Base-by-base conservation (phyloP, 2,113 vertebrate genomes). In the Melierax canorus region DNA sequence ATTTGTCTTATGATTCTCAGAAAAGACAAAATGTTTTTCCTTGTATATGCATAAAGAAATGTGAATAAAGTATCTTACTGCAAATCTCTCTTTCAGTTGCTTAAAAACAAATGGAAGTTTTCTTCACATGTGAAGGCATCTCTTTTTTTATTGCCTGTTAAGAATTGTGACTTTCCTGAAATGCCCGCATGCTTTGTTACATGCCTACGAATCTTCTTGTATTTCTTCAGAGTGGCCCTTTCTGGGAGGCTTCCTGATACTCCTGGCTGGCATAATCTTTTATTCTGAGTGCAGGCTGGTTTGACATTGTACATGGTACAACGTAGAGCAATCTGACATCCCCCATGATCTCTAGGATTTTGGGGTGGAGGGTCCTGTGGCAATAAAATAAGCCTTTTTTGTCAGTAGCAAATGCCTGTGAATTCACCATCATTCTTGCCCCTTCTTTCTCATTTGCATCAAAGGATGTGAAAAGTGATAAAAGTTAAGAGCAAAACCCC, bases 241-340 rank as follows among this genome's bases (percentile, higher is more conserved):
- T 38, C 43, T 7, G 11, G 27, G 69, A 45, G 11, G 16, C 2
- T 79, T 39, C 26, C 32, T 1, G 1, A 15, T 9, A 10, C 23
- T 16, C 24, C 5, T n/a, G 11, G 30, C 51, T 36, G 60, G 24
- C 0, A 0, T 20, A 6, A 30, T 39, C 51, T 32, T 9, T 36
- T n/a, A 11, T 11, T 27, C 15, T 12, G 30, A 18, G 17, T 1
- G 4, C 36, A 36, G 43, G 11, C 26, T 51, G 53, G 16, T 29
- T 38, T 62, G 50, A 32, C 4, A 0, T 1, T 3, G 12, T 3
- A 0, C 7, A 16, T 56, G 69, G 48, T n/a, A 6, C 50, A 26
- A 3, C 1, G 7, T 0, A 20, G 60, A 90, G 18, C 46, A 2
- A 3, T 7, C 12, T 43, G 46, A 21, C 34, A 51, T 6, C 20